phyloP scores from a whole-genome alignment of 2,888 invertebrate species.

The Megalurothrips usitatus region DNA sequence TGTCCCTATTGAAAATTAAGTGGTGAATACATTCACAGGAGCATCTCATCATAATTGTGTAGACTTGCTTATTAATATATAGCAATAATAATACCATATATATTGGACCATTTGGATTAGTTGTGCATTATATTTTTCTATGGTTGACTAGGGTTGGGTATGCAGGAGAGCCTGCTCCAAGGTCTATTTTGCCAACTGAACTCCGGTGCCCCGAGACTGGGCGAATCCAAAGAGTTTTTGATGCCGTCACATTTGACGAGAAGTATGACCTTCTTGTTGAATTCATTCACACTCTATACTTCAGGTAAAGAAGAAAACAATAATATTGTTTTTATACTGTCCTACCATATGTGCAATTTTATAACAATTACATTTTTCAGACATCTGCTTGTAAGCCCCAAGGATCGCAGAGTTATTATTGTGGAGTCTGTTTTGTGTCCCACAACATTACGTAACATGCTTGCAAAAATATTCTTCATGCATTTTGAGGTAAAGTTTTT shows the following conservation, averaged over 20 bases:
- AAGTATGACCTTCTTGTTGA: conserved; percentile 81
- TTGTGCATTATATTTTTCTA: conserved; percentile 33
- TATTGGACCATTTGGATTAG: too few species aligned
- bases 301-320: conserved; percentile 59
- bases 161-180: conserved; percentile 81
- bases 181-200: conserved; percentile 79
- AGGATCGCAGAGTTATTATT: conserved; percentile 85
- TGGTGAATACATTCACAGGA: background rate
- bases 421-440: conserved; percentile 85
- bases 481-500: conserved; percentile 75
- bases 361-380: conserved; percentile 49
- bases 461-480: conserved; percentile 85
- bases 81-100: too few species aligned
- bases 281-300: conserved; percentile 82
- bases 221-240: conserved; percentile 57
- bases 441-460: conserved; percentile 74
- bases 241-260: conserved; percentile 61
- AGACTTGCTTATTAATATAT: too few species aligned
- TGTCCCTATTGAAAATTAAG: background rate
- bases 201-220: conserved; percentile 63
- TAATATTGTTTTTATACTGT: conserved; percentile 25
- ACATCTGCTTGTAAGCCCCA: conserved; percentile 84
- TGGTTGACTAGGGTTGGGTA: conserved; percentile 73
- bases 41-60: too few species aligned
- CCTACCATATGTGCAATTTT: background rate